A percentile compares a stretch with the other conserved stretches of the same genome.
Conservation (phyloP, 2,113 vertebrate genomes). For the Ciconia maguari region DNA sequence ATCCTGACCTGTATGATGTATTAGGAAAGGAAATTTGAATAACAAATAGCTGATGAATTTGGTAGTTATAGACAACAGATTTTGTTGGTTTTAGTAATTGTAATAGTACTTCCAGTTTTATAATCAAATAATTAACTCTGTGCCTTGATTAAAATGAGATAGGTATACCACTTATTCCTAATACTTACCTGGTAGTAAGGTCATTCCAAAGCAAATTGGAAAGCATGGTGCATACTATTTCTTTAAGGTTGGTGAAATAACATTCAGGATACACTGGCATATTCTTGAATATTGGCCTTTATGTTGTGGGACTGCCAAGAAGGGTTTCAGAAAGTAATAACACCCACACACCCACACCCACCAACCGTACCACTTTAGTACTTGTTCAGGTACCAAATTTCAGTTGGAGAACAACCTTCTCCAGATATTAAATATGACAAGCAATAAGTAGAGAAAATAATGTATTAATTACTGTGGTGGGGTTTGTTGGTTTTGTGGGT, state of each 20-base stretch:
- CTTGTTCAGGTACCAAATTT: neutral
- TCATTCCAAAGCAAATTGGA: neutral
- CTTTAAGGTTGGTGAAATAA: neutral
- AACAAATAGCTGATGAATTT: neutral
- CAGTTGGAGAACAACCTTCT: neutral
- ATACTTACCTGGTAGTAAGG: neutral
- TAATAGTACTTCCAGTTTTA: neutral
- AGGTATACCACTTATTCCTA: neutral
- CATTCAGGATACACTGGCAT: neutral
- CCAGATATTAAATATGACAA: neutral
- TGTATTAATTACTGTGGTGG: neutral
- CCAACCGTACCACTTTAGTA: rapidly evolving
- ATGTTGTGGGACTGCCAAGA: neutral
- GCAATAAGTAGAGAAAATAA: neutral
- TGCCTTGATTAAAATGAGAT: neutral
- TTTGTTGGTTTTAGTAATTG: neutral
- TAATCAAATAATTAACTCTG: neutral
- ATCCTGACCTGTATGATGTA: neutral
- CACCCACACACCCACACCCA: rapidly evolving
- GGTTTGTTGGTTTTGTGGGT: neutral
- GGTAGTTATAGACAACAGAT: neutral
- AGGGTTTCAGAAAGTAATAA: neutral
- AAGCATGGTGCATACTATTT: neutral
- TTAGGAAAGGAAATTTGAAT: neutral
- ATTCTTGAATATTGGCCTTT: neutral